These are phyloP conservation scores for Drosophila kanapiae DNA, from an alignment of 1,140 invertebrate species.

Conservation along the genomic window DNA sequence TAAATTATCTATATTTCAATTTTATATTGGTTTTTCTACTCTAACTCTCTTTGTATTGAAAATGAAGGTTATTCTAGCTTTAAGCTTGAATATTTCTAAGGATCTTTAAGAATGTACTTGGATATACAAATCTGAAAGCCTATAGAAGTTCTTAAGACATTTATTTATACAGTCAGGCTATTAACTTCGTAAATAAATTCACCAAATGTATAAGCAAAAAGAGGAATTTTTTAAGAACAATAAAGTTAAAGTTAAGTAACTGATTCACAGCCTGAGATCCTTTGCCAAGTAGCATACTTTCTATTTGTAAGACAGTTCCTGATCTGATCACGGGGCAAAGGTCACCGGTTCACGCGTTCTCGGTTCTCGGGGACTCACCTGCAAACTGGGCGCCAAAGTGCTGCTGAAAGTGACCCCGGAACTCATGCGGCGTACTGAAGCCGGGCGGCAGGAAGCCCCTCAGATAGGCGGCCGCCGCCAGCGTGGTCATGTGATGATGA, in stretches of 20 bases:
- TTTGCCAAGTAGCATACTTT: neutral
- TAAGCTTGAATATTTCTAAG: too few species aligned
- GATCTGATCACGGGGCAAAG: too few species aligned
- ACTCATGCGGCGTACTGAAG: conserved; percentile 83
- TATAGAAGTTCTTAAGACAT: neutral
- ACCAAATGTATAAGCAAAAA: neutral
- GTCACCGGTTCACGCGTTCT: neutral
- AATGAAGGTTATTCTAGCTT: too few species aligned
- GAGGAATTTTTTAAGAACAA: neutral
- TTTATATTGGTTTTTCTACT: neutral
- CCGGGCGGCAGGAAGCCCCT: conserved; percentile 82
- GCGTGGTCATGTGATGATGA: conserved; percentile 83
- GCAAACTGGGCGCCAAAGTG: conserved; percentile 82
- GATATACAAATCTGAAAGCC: neutral
- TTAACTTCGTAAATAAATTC: too few species aligned
- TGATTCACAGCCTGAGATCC: neutral
- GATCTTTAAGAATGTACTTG: neutral
- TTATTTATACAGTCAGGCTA: neutral
- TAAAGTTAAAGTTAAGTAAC: too few species aligned
- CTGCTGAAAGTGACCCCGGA: conserved; percentile 83
- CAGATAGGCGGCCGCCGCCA: conserved; percentile 81
- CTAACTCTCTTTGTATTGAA: neutral
- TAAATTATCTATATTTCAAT: neutral
- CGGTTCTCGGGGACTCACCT: conserved; percentile 63
- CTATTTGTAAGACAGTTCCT: neutral